phyloP scores from a whole-genome alignment of 2,888 invertebrate genomes.

The Platycheirus albimanus region DNA sequence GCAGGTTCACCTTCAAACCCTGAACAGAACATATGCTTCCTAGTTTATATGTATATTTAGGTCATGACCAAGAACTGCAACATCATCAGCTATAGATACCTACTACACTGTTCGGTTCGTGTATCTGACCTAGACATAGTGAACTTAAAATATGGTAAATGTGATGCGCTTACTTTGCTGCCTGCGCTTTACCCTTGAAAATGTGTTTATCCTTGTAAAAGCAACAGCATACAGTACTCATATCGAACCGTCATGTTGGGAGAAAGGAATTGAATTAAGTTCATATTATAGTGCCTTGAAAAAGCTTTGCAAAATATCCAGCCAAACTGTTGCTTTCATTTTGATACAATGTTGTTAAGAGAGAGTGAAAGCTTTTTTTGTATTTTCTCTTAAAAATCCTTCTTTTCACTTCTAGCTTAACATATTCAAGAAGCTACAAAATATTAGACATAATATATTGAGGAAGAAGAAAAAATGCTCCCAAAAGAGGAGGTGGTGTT shows the following conservation, averaged over 20 bases:
- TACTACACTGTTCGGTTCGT: conserved; percentile 5
- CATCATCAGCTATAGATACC: background rate
- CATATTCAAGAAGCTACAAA: background rate
- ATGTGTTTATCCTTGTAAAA: conserved; percentile 50
- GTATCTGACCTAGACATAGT: conserved; percentile 68
- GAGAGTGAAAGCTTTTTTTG: conserved; percentile 45
- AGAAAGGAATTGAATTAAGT: conserved; percentile 42
- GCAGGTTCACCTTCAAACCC: conserved; percentile 18
- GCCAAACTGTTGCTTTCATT: conserved; percentile 63
- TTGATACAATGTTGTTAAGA: conserved; percentile 34
- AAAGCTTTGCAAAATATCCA: conserved; percentile 37
- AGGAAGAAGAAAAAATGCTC: background rate
- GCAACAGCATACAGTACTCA: conserved; percentile 8
- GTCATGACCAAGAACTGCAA: conserved; percentile 54
- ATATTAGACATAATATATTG: background rate
- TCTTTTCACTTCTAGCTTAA: background rate
- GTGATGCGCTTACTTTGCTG: conserved; percentile 51
- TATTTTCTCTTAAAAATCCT: conserved; percentile 4
- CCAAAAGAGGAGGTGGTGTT: background rate
- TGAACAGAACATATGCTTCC: background rate
- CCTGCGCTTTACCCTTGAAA: conserved; percentile 62
- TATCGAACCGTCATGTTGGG: background rate
- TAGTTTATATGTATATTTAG: conserved; percentile 28
- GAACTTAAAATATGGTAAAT: conserved; percentile 55
- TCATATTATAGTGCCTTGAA: conserved; percentile 37